A percentile compares a stretch with the other conserved stretches of the same genome.
phyloP scores from a whole-genome alignment of 64 coral and sea anemone species.

The Actinia equina region DNA sequence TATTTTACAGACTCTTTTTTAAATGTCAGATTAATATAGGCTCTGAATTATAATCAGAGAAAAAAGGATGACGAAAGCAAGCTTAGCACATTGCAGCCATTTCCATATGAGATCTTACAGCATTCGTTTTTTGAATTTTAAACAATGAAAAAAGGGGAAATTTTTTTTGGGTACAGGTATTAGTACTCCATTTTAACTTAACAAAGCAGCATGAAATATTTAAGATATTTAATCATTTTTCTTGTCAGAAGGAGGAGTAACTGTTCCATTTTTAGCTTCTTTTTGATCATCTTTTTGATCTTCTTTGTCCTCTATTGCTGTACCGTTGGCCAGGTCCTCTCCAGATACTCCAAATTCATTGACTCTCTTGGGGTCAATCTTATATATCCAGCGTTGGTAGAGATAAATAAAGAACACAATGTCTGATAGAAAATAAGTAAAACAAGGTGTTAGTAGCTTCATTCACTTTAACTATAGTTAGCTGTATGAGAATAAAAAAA shows the following conservation, averaged over 20 bases:
- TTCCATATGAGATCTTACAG: neutral
- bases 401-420: conserved; percentile 95
- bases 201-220: neutral
- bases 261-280: neutral
- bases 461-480: no score
- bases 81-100: no score
- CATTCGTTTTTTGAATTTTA: neutral
- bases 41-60: no score
- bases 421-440: conserved; percentile 46
- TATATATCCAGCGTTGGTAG: conserved; percentile 97
- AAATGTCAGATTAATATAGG: no score
- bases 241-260: conserved; percentile 53
- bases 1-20: no score
- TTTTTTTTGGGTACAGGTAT: neutral
- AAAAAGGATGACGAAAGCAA: no score
- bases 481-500: no score
- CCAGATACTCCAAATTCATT: conserved; percentile 97
- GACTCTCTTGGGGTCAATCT: conserved; percentile 89
- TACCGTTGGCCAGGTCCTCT: conserved; percentile 58
- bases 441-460: no score
- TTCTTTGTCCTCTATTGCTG: conserved; percentile 13
- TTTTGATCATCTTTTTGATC: neutral
- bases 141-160: neutral
- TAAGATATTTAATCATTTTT: conserved; percentile 74
- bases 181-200: neutral